Evolutionary conservation across 2,113 vertebrate genomes (phyloP).

Genomic region (Gallinago paraguaiae): DNA sequence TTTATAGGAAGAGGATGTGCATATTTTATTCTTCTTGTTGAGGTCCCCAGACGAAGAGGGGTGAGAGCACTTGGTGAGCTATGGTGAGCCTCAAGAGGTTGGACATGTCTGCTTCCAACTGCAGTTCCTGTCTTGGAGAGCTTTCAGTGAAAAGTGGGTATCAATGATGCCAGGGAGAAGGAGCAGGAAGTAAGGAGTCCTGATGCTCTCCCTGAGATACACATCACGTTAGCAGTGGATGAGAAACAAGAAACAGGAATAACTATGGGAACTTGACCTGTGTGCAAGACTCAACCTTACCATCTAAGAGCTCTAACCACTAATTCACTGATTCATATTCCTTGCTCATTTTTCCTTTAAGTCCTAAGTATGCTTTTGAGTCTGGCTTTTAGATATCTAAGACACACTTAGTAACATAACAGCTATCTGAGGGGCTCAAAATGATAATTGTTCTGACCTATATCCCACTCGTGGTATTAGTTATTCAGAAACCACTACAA

Average conservation of each 20-base stretch:
- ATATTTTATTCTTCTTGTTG: background rate
- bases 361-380: background rate
- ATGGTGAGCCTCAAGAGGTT: background rate
- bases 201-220: background rate
- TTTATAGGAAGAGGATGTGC: background rate
- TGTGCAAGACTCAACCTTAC: background rate
- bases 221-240: background rate
- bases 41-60: background rate
- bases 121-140: background rate
- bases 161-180: background rate
- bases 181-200: background rate
- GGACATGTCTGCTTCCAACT: background rate
- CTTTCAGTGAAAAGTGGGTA: background rate
- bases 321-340: background rate
- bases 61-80: background rate
- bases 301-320: background rate
- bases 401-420: background rate
- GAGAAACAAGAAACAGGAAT: background rate
- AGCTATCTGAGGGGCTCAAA: background rate
- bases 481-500: background rate
- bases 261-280: background rate
- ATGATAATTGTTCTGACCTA: conserved; percentile 11
- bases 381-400: background rate
- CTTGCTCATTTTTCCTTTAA: background rate
- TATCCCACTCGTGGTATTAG: background rate